Conservation (phyloP, 2,888 invertebrate genomes). For the Andrena bucephala region DNA sequence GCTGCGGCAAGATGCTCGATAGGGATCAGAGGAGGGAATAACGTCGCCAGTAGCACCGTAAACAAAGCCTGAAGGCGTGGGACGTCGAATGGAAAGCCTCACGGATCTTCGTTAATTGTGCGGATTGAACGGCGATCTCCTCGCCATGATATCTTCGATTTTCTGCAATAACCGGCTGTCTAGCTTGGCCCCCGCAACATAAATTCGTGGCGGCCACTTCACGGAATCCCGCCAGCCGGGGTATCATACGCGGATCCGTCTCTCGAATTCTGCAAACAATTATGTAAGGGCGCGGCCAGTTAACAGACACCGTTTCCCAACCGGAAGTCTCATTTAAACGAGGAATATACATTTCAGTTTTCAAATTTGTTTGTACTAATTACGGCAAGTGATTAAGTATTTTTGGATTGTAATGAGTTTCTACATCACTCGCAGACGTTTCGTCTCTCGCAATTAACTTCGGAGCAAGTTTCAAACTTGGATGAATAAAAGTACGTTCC, state of each 20-base stretch:
- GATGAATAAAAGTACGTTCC: constrained; percentile 5
- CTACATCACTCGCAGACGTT: constrained; percentile 9
- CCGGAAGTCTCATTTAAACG: neutral
- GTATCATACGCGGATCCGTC: neutral
- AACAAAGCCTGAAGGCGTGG: constrained; percentile 80
- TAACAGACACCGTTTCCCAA: neutral
- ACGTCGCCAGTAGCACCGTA: constrained; percentile 76
- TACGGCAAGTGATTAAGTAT: constrained; percentile 13
- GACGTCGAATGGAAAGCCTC: constrained; percentile 73
- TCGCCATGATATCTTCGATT: constrained; percentile 71
- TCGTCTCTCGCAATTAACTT: constrained; percentile 26
- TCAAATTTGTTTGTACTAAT: neutral
- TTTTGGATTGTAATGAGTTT: neutral
- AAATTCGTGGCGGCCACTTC: constrained; percentile 54
- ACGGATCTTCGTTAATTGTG: constrained; percentile 79
- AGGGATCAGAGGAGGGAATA: constrained; percentile 73
- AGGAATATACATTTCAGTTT: constrained; percentile 2
- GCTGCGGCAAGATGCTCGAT: constrained; percentile 70
- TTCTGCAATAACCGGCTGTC: constrained; percentile 66
- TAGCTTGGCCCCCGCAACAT: constrained; percentile 30
- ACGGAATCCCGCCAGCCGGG: constrained; percentile 16
- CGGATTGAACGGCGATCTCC: constrained; percentile 74
- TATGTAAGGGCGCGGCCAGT: neutral
- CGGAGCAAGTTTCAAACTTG: constrained; percentile 4
- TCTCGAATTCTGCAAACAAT: constrained; percentile 6